phyloP scores from a whole-genome alignment of 1,140 invertebrate genomes.

The Zaprionus kolodkinae region DNA sequence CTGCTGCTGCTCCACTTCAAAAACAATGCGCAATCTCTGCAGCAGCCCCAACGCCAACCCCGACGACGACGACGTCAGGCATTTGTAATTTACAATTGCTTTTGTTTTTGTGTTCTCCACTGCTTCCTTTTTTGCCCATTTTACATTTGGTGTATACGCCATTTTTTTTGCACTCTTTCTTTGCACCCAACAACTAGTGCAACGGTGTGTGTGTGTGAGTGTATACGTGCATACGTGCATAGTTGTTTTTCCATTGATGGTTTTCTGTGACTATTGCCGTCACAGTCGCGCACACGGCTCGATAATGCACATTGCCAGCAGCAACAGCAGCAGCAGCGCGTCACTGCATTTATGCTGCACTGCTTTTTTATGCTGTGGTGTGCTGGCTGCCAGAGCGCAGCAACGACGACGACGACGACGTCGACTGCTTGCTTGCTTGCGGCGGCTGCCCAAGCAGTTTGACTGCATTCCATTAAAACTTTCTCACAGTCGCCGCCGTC shows the following conservation, averaged over 20 bases:
- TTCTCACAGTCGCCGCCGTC: constrained; percentile 84
- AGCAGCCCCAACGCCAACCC: constrained; percentile 12
- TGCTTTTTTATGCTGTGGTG: constrained; percentile 51
- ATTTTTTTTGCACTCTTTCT: constrained; percentile 54
- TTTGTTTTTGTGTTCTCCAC: constrained; percentile 56
- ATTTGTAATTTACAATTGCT: constrained; percentile 76
- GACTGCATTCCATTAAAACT: constrained; percentile 84
- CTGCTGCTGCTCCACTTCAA: constrained; percentile 65
- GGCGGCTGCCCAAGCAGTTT: constrained; percentile 72
- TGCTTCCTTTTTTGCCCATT: constrained; percentile 35
- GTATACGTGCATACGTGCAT: constrained; percentile 34
- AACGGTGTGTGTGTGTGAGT: constrained; percentile 14
- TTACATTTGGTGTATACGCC: constrained; percentile 30
- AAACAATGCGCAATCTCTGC: constrained; percentile 67
- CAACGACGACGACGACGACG: background rate
- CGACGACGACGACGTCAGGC: constrained; percentile 24
- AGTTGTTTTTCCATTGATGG: constrained; percentile 82
- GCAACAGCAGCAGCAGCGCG: background rate
- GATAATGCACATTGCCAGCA: constrained; percentile 5
- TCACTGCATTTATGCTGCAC: constrained; percentile 66
- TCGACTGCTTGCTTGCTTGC: constrained; percentile 44
- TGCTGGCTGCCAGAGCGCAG: constrained; percentile 10
- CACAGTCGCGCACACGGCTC: constrained; percentile 40
- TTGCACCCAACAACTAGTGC: constrained; percentile 39
- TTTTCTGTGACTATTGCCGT: constrained; percentile 61